Evolutionary conservation across 2,113 vertebrate genomes (phyloP).

Genomic region (Corapipo altera): DNA sequence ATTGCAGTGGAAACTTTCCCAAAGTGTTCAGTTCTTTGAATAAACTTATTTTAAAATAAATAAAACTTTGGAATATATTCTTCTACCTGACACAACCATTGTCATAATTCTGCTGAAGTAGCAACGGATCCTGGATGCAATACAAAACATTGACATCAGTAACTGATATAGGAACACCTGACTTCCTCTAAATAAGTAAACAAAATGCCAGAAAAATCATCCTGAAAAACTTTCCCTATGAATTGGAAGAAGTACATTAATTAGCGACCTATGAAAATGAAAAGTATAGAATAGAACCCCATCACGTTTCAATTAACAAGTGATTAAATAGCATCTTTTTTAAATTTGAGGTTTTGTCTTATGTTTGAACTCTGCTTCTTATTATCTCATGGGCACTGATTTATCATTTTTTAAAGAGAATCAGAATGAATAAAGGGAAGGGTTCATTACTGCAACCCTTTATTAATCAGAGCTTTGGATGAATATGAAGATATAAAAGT

Average conservation of each 20-base stretch:
- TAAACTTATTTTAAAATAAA: neutral
- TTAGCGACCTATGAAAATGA: neutral
- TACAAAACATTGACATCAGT: neutral
- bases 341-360: neutral
- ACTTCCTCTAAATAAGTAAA: neutral
- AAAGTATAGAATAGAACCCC: neutral
- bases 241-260: neutral
- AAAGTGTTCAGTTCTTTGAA: neutral
- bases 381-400: neutral
- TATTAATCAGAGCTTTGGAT: slow-evolving; percentile 10
- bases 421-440: neutral
- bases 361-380: neutral
- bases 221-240: neutral
- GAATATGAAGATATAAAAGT: slow-evolving; percentile 33
- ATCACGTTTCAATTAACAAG: neutral
- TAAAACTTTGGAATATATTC: neutral
- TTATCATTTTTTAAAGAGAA: neutral
- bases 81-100: neutral
- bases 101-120: neutral
- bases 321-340: neutral
- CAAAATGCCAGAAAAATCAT: neutral
- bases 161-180: neutral
- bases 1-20: neutral
- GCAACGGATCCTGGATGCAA: neutral
- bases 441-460: neutral